Evolutionary conservation across 2,113 vertebrate species (phyloP).

Genomic region (Pimephales promelas): DNA sequence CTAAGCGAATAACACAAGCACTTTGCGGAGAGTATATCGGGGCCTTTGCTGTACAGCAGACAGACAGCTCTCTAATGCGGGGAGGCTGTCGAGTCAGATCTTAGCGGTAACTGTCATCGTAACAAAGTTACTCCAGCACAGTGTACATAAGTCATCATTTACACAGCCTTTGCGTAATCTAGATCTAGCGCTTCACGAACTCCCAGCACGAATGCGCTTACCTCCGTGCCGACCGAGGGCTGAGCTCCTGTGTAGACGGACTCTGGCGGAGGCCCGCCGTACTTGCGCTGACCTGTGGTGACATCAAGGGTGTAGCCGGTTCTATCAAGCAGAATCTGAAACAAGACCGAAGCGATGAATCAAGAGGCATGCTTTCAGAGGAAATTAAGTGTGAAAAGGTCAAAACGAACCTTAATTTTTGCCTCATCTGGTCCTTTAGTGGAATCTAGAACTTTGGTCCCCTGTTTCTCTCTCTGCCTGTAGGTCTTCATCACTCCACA

Average conservation of each 20-base stretch:
- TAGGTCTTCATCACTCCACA: slow-evolving; percentile 99
- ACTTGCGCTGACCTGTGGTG: slow-evolving; percentile 97
- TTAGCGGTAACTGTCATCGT: slow-evolving; percentile 55
- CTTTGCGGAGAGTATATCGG: too few species aligned
- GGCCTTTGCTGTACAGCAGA: not conserved
- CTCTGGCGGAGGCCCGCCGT: slow-evolving; percentile 94
- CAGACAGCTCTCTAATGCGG: not conserved
- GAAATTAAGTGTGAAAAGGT: not conserved
- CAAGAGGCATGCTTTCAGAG: not conserved
- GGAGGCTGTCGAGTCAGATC: slow-evolving; percentile 48
- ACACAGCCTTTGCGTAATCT: slow-evolving; percentile 11
- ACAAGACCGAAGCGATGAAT: not conserved
- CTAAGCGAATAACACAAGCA: too few species aligned
- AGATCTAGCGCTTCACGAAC: not conserved
- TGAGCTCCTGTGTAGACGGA: slow-evolving; percentile 88
- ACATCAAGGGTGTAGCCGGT: slow-evolving; percentile 96
- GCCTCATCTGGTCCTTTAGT: slow-evolving; percentile 97
- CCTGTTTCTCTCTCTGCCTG: slow-evolving; percentile 97
- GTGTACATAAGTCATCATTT: slow-evolving; percentile 49
- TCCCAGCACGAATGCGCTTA: slow-evolving; percentile 57
- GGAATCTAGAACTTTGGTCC: slow-evolving; percentile 93
- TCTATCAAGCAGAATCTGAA: slow-evolving; percentile 90
- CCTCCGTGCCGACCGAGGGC: slow-evolving; percentile 95
- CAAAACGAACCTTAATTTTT: slow-evolving; percentile 87
- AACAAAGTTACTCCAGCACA: slow-evolving; percentile 57